Conservation (phyloP, 2,888 invertebrate genomes). For the Criorhina ranunculi region DNA sequence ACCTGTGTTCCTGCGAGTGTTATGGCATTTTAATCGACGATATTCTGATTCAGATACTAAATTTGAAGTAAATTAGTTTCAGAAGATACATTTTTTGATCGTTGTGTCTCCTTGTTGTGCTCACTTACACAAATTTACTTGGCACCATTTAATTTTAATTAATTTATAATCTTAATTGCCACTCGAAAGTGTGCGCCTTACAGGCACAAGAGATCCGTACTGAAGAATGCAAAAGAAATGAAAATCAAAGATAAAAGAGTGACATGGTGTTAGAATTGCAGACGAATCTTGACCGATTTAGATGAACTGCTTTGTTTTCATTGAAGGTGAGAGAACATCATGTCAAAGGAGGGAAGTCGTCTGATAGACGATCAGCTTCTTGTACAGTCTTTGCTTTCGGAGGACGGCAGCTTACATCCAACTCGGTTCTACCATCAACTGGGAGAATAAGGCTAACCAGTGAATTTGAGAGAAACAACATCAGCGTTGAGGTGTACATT, state of each 20-base stretch:
- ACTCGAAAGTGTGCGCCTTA: slow-evolving; percentile 2
- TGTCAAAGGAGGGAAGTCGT: too few relatives aligned
- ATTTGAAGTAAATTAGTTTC: slow-evolving; percentile 45
- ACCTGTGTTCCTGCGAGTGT: slow-evolving; percentile 36
- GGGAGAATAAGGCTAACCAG: too few relatives aligned
- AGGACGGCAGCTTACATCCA: too few relatives aligned
- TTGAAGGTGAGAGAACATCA: neutral
- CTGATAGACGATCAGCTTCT: too few relatives aligned
- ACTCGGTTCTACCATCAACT: too few relatives aligned
- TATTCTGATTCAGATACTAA: slow-evolving; percentile 40
- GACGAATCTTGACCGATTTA: slow-evolving; percentile 41
- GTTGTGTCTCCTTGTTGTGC: slow-evolving; percentile 1
- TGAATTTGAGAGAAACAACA: too few relatives aligned
- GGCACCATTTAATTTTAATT: slow-evolving; percentile 65
- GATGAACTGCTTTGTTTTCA: neutral
- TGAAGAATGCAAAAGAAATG: neutral
- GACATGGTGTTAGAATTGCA: slow-evolving; percentile 6
- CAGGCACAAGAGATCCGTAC: neutral
- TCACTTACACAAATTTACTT: slow-evolving; percentile 61
- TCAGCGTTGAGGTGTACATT: too few relatives aligned
- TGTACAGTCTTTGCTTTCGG: too few relatives aligned
- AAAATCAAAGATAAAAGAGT: slow-evolving; percentile 14
- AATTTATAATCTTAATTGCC: slow-evolving; percentile 30
- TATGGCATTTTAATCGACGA: slow-evolving; percentile 65
- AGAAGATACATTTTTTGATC: slow-evolving; percentile 2